Evolutionary conservation across 2,888 invertebrate species (phyloP).

Genomic region (Lobophora halterata): DNA sequence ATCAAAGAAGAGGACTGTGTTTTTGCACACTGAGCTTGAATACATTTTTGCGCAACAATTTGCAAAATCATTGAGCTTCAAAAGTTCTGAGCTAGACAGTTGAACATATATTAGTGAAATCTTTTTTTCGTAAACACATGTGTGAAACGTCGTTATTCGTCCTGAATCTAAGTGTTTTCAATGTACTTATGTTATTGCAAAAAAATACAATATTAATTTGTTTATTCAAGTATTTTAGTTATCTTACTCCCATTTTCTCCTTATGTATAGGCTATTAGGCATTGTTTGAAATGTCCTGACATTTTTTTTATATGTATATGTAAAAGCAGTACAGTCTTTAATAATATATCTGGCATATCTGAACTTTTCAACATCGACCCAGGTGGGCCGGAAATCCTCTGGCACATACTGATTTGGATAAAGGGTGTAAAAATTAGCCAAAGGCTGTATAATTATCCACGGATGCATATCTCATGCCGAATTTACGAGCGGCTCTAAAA

Average conservation of each 20-base stretch:
- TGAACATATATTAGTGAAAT: no score
- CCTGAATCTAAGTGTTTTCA: no score
- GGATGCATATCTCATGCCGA: constrained; percentile 26
- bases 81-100: no score
- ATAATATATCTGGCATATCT: constrained; percentile 7
- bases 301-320: neutral
- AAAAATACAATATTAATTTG: no score
- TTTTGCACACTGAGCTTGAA: no score
- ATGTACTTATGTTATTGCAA: no score
- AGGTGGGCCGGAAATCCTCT: constrained; percentile 27
- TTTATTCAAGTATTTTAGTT: no score
- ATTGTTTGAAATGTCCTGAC: no score
- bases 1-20: constrained; percentile 22
- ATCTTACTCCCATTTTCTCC: no score
- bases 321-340: neutral
- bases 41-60: constrained; percentile 10
- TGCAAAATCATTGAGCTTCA: neutral
- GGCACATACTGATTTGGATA: constrained; percentile 27
- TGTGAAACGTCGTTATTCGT: no score
- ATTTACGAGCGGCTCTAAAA: constrained; percentile 4
- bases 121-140: no score
- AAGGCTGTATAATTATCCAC: constrained; percentile 24
- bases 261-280: no score
- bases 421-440: constrained; percentile 29
- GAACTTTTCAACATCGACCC: constrained; percentile 8